Base-by-base conservation (phyloP, 2,113 vertebrate species). In the Pterocles burchelli region DNA sequence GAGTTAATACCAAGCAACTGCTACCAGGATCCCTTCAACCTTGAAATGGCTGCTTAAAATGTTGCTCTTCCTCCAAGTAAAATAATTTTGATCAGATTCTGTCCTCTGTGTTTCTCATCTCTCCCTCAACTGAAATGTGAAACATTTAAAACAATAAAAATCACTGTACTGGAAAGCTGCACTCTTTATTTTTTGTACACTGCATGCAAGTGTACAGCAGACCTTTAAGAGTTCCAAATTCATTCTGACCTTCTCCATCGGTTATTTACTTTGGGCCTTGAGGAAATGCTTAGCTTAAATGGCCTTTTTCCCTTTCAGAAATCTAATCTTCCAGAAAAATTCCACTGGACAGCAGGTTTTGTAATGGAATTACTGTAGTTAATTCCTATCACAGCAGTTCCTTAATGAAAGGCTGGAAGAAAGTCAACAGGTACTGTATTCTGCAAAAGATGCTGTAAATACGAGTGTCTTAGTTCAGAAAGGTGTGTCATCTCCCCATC, bases 241-340 rank as follows among this genome's bases (percentile, higher is more conserved):
- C 94, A 88, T 95, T 95, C 94, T 96, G 94, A 97, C 93, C 91
- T 96, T 96, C 96, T 95, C 84, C 71, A 86, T 87, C 33, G 51
- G 95, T 95, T 96, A 96, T 94, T 93, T 96, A 94, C 91, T 92
- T 92, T 84, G 93, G 68, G 89, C 67, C 93, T 85, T 89, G 93
- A 57, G 88, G 83, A 95, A 96, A 86, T 62, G 82, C 77, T 94
- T 81, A 94, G 74, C 80, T 93, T 93, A 94, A 91, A 86, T 97
- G 96, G 95, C 83, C 63, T 80, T 94, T 93, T 96, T 95, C 96
- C 93, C 85, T 97, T 96, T 95, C 55, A 90, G 97, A 97, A 97
- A 96, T 97, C 95, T 97, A 97, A 97, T 97, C 97, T 97, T 97
- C 96, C 95, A 97, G 96, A 96, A 96, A 96, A 97, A 96, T 95